Conservation (phyloP, 1,140 invertebrate species). For the Procambarus virginalis region DNA sequence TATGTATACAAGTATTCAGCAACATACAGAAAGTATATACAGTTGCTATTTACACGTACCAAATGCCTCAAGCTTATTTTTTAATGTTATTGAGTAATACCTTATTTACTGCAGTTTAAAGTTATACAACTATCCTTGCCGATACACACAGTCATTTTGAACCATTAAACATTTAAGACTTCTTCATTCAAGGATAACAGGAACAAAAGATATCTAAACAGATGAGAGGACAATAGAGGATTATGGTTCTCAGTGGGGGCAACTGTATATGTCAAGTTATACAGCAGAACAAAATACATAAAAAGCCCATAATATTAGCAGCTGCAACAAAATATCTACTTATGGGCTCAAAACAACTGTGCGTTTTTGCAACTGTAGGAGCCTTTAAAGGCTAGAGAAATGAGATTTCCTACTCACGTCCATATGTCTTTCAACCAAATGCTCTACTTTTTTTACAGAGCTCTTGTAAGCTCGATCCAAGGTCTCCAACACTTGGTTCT, state of each 20-base stretch:
- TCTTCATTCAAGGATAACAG: neutral
- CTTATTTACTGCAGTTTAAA: neutral
- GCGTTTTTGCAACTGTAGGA: neutral
- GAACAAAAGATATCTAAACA: neutral
- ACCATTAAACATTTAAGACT: neutral
- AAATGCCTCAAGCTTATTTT: neutral
- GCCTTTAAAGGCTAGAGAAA: neutral
- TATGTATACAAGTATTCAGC: neutral
- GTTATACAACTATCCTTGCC: neutral
- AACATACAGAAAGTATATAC: neutral
- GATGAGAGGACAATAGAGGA: neutral
- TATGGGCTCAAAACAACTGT: neutral
- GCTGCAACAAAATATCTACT: neutral
- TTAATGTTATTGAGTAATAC: too few species aligned
- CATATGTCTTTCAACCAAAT: constrained; percentile 85
- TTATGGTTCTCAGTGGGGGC: neutral
- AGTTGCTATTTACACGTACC: neutral
- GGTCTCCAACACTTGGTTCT: constrained; percentile 60
- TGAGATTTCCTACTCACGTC: constrained; percentile 75
- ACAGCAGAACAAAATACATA: neutral
- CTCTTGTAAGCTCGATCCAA: constrained; percentile 68
- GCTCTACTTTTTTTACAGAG: constrained; percentile 75
- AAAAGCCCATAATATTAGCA: neutral
- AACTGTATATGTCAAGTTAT: neutral
- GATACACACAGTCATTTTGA: neutral